A percentile compares a stretch with the other conserved stretches of the same genome.
phyloP scores from a whole-genome alignment of 2,888 invertebrate species.

The Conops quadrifasciatus region DNA sequence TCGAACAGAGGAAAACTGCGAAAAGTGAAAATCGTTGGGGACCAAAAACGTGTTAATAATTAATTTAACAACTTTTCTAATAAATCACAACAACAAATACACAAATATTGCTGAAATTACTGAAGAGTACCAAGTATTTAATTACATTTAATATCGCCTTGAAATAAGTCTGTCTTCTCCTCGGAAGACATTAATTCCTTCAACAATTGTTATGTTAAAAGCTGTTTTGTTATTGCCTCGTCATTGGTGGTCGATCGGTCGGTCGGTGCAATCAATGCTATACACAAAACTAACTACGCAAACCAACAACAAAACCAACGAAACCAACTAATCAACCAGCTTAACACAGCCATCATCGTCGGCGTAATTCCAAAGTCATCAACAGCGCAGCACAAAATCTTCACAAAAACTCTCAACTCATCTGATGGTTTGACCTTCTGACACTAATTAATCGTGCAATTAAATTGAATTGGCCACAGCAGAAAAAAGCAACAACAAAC shows the following conservation, averaged over 20 bases:
- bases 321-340: not conserved
- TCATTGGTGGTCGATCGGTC: no score
- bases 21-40: not conserved
- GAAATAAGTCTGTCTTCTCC: no score
- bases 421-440: conserved; percentile 24
- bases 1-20: not conserved
- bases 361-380: not conserved
- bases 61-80: conserved; percentile 12
- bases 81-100: not conserved
- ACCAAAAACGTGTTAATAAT: conserved; percentile 4
- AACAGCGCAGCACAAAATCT: not conserved
- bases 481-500: not conserved
- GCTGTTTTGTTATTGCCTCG: not conserved
- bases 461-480: conserved; percentile 20
- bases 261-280: no score
- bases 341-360: not conserved
- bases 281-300: no score
- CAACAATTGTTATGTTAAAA: not conserved
- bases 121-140: no score
- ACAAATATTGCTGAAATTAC: no score
- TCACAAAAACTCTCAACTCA: not conserved
- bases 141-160: no score
- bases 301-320: not conserved
- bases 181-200: not conserved
- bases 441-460: conserved; percentile 28